These are phyloP conservation scores for Drosophila malerkotliana DNA, from an alignment of 1,140 invertebrate species.

Conservation along the genomic window DNA sequence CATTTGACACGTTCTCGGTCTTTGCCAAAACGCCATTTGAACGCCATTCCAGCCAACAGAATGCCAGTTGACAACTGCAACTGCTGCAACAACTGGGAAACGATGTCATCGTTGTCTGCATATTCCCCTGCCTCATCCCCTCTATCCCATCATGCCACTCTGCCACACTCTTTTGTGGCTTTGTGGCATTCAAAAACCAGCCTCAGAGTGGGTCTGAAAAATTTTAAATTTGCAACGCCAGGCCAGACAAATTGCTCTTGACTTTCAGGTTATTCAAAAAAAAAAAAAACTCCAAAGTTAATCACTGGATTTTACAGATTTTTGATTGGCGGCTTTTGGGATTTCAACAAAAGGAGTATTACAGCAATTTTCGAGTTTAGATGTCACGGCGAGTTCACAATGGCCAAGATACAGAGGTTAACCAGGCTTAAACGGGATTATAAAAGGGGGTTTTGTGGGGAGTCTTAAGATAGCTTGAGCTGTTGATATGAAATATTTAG, in stretches of 20 bases:
- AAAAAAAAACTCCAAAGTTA: neutral
- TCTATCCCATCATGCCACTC: neutral
- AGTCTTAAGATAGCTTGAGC: too few relatives aligned
- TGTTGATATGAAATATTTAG: too few relatives aligned
- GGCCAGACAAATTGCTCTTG: neutral
- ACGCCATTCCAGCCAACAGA: slow-evolving; percentile 24
- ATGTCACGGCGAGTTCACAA: neutral
- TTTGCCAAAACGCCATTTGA: slow-evolving; percentile 32
- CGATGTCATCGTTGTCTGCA: slow-evolving; percentile 17
- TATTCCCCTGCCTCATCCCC: too few relatives aligned
- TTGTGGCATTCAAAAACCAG: slow-evolving; percentile 4
- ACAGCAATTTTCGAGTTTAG: neutral
- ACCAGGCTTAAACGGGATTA: too few relatives aligned
- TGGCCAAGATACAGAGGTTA: neutral
- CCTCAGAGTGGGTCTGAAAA: neutral
- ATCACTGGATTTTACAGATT: neutral
- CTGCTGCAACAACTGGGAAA: slow-evolving; percentile 40
- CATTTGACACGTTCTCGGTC: slow-evolving; percentile 59
- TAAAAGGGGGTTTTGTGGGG: too few relatives aligned
- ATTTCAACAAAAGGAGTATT: too few relatives aligned
- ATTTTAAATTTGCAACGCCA: slow-evolving; percentile 19
- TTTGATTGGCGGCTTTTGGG: neutral
- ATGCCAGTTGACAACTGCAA: slow-evolving; percentile 26
- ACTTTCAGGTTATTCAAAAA: neutral
- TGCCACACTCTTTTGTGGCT: neutral